phyloP scores from a whole-genome alignment of 1,140 invertebrate genomes.

The Catajapyx aquilonaris region DNA sequence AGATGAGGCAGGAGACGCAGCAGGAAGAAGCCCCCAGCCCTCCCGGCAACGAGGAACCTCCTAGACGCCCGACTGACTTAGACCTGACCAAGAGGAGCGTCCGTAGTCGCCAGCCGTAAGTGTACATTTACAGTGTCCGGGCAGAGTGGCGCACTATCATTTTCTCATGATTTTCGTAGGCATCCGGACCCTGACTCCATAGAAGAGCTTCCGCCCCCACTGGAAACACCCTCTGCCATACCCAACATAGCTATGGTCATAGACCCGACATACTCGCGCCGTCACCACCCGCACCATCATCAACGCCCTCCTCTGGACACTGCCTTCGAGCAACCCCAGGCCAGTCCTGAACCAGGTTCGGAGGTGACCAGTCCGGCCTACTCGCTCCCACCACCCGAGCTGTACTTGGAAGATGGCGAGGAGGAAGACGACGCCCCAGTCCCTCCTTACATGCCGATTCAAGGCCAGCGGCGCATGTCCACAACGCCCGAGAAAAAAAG shows the following conservation, averaged over 20 bases:
- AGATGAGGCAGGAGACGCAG: slow-evolving; percentile 32
- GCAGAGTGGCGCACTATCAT: not conserved
- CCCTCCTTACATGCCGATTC: slow-evolving; percentile 57
- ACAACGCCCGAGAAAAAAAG: slow-evolving; percentile 24
- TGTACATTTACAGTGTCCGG: slow-evolving; percentile 11
- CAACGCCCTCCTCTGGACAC: slow-evolving; percentile 4
- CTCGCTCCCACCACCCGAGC: slow-evolving; percentile 9
- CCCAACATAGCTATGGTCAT: slow-evolving; percentile 34
- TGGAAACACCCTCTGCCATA: slow-evolving; percentile 9
- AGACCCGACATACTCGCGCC: slow-evolving; percentile 29
- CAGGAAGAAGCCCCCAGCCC: slow-evolving; percentile 19
- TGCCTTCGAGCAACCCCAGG: slow-evolving; percentile 3
- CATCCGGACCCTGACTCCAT: slow-evolving; percentile 25
- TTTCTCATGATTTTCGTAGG: slow-evolving; percentile 8
- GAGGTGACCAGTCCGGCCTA: slow-evolving; percentile 9
- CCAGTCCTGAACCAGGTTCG: slow-evolving; percentile 8
- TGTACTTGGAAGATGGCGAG: slow-evolving; percentile 12
- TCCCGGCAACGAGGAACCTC: no score
- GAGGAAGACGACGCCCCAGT: slow-evolving; percentile 29
- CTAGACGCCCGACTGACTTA: no score
- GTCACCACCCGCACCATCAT: slow-evolving; percentile 9
- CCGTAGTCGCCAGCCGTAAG: slow-evolving; percentile 8
- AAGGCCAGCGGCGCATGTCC: slow-evolving; percentile 40
- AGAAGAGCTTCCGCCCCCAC: slow-evolving; percentile 15
- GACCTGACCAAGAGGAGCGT: no score